A percentile compares a stretch with the other conserved stretches of the same genome.
phyloP scores from a whole-genome alignment of 1,140 invertebrate species.

The Heliconius congener region DNA sequence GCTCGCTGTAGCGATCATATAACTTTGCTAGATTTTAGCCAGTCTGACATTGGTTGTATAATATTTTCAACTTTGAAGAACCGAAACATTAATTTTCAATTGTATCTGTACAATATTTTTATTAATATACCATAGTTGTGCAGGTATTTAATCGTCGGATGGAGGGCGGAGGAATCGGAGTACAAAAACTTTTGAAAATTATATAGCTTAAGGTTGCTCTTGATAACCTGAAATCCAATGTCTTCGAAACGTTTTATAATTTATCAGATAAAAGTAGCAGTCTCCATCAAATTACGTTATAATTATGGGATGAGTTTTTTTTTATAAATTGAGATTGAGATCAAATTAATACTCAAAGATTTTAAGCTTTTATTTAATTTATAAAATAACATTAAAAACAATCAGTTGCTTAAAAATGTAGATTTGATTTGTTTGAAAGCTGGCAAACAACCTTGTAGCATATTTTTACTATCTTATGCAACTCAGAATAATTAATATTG shows the following conservation, averaged over 20 bases:
- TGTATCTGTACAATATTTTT: not conserved
- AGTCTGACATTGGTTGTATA: not conserved
- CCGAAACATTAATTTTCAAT: not conserved
- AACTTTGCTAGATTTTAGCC: not conserved
- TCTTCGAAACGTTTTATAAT: slow-evolving; percentile 25
- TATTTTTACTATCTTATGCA: slow-evolving; percentile 7
- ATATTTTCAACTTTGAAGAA: not conserved
- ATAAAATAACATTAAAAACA: not conserved
- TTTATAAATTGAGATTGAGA: no score
- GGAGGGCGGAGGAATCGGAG: no score
- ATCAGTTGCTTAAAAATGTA: not conserved
- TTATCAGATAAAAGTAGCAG: slow-evolving; percentile 33
- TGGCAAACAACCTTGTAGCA: not conserved
- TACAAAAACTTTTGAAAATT: no score
- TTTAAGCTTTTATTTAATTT: no score
- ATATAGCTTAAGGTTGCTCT: not conserved
- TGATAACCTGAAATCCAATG: not conserved
- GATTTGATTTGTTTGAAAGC: not conserved
- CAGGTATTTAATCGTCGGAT: no score
- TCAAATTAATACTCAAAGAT: no score
- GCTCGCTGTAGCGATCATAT: not conserved
- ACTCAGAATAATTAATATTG: slow-evolving; percentile 12
- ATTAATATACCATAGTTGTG: not conserved
- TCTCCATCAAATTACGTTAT: slow-evolving; percentile 41
- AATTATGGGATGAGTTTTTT: slow-evolving; percentile 46